phyloP scores from a whole-genome alignment of 2,113 vertebrate species.

The Lasiurus borealis region DNA sequence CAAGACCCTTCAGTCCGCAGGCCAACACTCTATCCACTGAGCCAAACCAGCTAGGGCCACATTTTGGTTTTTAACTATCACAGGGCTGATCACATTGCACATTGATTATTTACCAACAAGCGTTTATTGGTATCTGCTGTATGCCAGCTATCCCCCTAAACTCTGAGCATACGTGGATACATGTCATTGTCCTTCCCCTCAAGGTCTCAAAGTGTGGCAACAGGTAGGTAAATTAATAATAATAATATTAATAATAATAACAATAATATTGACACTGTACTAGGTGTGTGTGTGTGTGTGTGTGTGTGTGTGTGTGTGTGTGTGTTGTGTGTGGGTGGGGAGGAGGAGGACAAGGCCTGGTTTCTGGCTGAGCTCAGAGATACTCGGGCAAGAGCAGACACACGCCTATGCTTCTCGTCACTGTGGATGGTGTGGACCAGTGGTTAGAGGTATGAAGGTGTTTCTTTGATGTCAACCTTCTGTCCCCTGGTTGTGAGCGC shows the following conservation, averaged over 20 bases:
- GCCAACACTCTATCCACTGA: too few relatives aligned
- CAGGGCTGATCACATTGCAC: not conserved
- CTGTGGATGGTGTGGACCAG: not conserved
- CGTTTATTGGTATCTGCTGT: too few relatives aligned
- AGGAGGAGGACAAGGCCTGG: not conserved
- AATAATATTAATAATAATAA: too few relatives aligned
- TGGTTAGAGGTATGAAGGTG: not conserved
- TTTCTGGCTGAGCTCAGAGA: not conserved
- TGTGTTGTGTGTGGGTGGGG: too few relatives aligned
- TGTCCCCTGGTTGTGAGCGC: not conserved
- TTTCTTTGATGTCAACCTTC: not conserved
- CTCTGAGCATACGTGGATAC: not conserved
- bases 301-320: too few relatives aligned
- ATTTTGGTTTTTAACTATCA: not conserved
- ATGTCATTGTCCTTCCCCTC: not conserved
- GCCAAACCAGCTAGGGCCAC: too few relatives aligned
- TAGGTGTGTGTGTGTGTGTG: too few relatives aligned
- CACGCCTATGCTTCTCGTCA: not conserved
- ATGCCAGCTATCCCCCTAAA: not conserved
- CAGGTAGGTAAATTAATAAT: not conserved
- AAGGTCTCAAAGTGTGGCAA: not conserved
- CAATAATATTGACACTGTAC: too few relatives aligned
- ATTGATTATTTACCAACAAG: rapidly evolving
- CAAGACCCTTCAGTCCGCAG: too few relatives aligned
- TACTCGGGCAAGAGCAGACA: not conserved